Percentiles rank a stretch among this genome's conserved stretches.
phyloP scores from a whole-genome alignment of 2,113 vertebrate species.

The Epinephelus moara region DNA sequence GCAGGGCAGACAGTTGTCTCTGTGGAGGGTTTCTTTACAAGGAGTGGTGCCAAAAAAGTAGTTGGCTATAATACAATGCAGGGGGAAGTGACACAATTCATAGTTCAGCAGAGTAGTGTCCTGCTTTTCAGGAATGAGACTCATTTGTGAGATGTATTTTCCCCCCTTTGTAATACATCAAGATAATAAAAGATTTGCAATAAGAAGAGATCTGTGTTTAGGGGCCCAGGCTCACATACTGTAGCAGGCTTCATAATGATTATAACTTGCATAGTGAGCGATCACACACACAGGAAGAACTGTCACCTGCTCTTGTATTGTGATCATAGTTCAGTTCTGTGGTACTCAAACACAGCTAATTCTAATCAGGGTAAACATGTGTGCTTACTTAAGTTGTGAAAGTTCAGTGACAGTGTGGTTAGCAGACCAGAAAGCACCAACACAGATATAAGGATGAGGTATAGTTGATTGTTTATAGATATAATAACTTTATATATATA shows the following conservation, averaged over 20 bases:
- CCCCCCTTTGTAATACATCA: background rate
- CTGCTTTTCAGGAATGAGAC: background rate
- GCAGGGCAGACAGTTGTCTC: slow-evolving; percentile 14
- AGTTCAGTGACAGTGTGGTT: background rate
- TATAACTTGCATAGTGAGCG: background rate
- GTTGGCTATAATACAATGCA: background rate
- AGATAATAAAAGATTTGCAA: background rate
- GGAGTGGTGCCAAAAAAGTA: background rate
- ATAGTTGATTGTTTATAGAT: background rate
- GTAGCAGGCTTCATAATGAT: background rate
- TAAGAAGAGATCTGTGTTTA: background rate
- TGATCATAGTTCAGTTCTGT: background rate
- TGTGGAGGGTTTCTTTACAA: slow-evolving; percentile 21
- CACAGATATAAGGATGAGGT: background rate
- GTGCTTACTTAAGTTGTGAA: background rate
- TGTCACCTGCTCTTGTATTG: background rate
- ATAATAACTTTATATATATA: background rate
- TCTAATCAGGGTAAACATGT: background rate
- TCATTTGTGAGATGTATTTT: background rate
- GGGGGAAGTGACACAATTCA: background rate
- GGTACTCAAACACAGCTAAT: background rate
- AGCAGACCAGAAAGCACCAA: background rate
- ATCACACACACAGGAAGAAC: background rate
- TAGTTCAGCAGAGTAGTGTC: background rate
- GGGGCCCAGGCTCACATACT: background rate